Base-by-base conservation (phyloP, 1,140 invertebrate genomes). In the Aricia agestis region DNA sequence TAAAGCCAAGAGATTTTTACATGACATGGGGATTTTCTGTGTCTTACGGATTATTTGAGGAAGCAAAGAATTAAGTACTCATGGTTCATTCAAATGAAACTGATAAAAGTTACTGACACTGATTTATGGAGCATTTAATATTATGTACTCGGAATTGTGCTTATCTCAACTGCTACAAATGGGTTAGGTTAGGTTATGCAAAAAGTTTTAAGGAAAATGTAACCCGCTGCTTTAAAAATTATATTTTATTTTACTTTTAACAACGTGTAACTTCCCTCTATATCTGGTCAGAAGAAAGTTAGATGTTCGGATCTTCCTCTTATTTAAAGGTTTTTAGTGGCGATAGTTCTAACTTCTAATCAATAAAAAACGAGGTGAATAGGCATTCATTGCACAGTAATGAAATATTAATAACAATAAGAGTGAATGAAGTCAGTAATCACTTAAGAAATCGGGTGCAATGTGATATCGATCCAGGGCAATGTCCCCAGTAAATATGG, bases 51-150 rank as follows among this genome's bases (percentile, higher is more conserved):
- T 63, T 63, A 59, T 19, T 63, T 63, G 59, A 19, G 59, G 10
- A 63, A 25, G 59, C 59, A 63, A 63, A 25, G 59, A 9, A 19
- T 63, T 19, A 25, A 63, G 18, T 25, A 19, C 45, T 52, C 13
- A 36, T 52, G 45, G 59, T 63, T 59, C 19, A 17, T 18, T 63
- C 59, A 63, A 63, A 63, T 63, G 18, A 63, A 63, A 63, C 59
- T 63, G 59, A 63, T 63, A 63, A 63, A 61, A 63, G 17, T 19
- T 2, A 63, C 19, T 18, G 59, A 25, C 59, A 63, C 18, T 63
- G 59, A 63, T 63, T 63, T 19, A 59, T 59, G 18, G 45, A 52
- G 13, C 45, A 63, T 63, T 63, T 25, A 63, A 11, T 18, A 63
- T 63, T 19, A 18, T 63, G 19, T 63, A 19, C 19, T 63, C 18